These are phyloP conservation scores for Lepisosteus osseus DNA, from an alignment of 2,113 vertebrate genomes.

Conservation along the genomic window DNA sequence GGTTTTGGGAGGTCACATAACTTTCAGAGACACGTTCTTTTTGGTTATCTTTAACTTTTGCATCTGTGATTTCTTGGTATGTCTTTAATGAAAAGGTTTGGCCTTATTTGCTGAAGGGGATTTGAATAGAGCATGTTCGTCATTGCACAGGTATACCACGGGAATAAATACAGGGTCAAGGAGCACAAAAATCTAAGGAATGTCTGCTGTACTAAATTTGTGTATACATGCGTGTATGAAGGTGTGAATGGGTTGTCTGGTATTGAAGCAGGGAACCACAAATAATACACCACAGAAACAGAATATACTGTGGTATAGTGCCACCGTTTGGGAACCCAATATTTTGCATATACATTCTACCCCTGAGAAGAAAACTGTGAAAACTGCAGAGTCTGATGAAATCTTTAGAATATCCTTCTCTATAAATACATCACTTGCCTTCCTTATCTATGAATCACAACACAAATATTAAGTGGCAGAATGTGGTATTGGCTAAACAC, in stretches of 20 bases:
- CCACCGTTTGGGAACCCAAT: constrained; percentile 2
- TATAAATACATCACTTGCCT: no score
- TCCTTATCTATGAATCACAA: no score
- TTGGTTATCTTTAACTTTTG: background rate
- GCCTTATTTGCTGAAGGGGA: background rate
- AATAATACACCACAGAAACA: no score
- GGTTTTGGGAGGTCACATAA: no score
- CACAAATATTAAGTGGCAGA: no score
- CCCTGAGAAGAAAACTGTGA: background rate
- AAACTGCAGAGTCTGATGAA: no score
- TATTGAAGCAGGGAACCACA: no score
- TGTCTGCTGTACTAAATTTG: constrained; percentile 1
- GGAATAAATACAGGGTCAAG: background rate
- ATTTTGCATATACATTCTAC: background rate
- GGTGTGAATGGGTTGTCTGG: constrained; percentile 1
- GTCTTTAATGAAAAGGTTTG: background rate
- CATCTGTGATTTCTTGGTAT: background rate
- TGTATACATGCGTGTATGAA: background rate
- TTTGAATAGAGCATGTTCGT: background rate
- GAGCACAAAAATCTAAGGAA: constrained; percentile 14
- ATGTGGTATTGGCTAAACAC: no score
- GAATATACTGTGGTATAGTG: background rate
- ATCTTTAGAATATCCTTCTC: no score
- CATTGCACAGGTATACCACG: background rate
- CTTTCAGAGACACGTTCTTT: no score